phyloP scores from a whole-genome alignment of 2,888 invertebrate species.

The Caradrina kadenii region DNA sequence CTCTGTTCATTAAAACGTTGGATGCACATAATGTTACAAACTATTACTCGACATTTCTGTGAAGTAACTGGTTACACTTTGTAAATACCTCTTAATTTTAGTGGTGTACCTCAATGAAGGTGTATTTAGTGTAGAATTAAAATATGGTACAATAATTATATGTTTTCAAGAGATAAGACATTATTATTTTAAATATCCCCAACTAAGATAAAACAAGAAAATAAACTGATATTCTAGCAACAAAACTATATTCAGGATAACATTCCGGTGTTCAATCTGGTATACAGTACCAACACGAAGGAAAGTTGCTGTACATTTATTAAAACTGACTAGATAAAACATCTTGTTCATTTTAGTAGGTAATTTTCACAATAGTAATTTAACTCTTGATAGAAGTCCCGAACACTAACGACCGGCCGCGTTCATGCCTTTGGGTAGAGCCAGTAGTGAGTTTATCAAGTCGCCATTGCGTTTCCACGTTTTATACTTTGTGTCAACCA shows the following conservation, averaged over 20 bases:
- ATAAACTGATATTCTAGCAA: conserved; percentile 9
- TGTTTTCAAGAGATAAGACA: conserved; percentile 61
- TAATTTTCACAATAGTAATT: conserved; percentile 37
- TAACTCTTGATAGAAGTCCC: conserved; percentile 4
- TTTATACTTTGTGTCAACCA: conserved; percentile 76
- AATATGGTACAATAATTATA: conserved; percentile 74
- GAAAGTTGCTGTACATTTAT: conserved; percentile 2
- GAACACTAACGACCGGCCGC: conserved; percentile 92
- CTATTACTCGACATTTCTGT: conserved; percentile 47
- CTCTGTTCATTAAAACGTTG: conserved; percentile 41
- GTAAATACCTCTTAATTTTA: conserved; percentile 64
- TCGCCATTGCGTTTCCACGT: conserved; percentile 93
- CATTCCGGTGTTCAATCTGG: conserved; percentile 7
- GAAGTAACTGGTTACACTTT: conserved; percentile 56
- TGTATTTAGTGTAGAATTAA: conserved; percentile 65
- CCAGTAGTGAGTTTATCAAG: conserved; percentile 93
- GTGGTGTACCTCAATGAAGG: conserved; percentile 59
- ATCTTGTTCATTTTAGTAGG: conserved; percentile 26
- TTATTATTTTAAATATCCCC: conserved; percentile 41
- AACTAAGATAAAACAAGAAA: conserved; percentile 11
- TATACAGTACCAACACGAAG: background rate
- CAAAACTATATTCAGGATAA: conserved; percentile 7
- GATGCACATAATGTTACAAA: conserved; percentile 45
- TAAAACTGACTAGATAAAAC: conserved; percentile 29
- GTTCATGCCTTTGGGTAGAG: conserved; percentile 94